A percentile compares a stretch with the other conserved stretches of the same genome.
phyloP scores from a whole-genome alignment of 2,888 invertebrate species.

The Crepidodera aurea region DNA sequence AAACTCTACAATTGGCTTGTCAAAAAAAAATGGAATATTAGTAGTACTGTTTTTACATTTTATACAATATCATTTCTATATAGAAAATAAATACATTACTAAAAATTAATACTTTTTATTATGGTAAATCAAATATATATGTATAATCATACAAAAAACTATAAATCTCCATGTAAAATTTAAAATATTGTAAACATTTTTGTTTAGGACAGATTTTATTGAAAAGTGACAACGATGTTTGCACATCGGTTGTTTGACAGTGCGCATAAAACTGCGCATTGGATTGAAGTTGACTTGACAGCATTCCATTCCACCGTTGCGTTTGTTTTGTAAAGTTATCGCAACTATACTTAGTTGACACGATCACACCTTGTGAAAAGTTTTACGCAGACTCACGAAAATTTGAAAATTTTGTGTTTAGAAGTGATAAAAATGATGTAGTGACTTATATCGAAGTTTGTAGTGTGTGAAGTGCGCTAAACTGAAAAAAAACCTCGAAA shows the following conservation, averaged over 20 bases:
- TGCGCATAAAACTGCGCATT: slow-evolving; percentile 23
- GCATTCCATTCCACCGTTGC: slow-evolving; percentile 35
- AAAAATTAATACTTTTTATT: too few relatives aligned
- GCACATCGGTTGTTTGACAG: slow-evolving; percentile 21
- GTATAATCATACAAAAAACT: too few relatives aligned
- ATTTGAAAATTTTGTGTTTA: slow-evolving; percentile 35
- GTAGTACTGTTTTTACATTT: too few relatives aligned
- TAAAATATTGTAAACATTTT: too few relatives aligned
- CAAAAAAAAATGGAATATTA: too few relatives aligned
- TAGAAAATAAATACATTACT: too few relatives aligned
- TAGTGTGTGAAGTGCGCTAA: slow-evolving; percentile 39
- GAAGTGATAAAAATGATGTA: slow-evolving; percentile 37
- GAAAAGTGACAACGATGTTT: background rate
- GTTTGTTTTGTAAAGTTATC: slow-evolving; percentile 33
- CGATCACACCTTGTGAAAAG: slow-evolving; percentile 35
- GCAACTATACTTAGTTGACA: slow-evolving; percentile 27
- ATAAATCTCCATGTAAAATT: too few relatives aligned
- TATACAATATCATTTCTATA: too few relatives aligned
- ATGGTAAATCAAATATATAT: too few relatives aligned
- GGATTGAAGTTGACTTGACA: slow-evolving; percentile 28
- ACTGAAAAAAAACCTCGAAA: slow-evolving; percentile 24
- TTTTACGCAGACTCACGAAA: slow-evolving; percentile 40
- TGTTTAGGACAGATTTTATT: background rate
- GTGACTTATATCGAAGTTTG: slow-evolving; percentile 19
- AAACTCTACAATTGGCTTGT: too few relatives aligned